Evolutionary conservation across 2,888 invertebrate species (phyloP), one percentile per base, ranked within the genome.

Genomic region (Plutella xylostella): DNA sequence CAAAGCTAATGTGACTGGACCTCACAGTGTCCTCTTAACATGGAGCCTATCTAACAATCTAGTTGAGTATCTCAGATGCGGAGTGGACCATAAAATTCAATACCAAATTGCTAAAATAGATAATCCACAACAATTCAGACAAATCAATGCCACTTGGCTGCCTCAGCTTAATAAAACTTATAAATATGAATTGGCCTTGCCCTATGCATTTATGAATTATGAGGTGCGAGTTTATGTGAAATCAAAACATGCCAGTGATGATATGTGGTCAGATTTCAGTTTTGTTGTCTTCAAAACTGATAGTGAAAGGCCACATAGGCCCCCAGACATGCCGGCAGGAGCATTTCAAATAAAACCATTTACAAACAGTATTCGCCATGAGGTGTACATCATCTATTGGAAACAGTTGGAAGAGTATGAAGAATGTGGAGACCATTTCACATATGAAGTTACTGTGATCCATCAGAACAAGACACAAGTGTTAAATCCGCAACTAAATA

Each of bases 321-420:
- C 94, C 25, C 94, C 94, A 0, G 85, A 85, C 42, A 88, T 90
- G 3, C 88, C 88, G 51, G 78, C 88, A 14, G 94, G 94, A 33
- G 90, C 91, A 58, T 94, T 93, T 34, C 11, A 14, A 18, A 89
- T 51, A 72, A 76, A n/a, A n/a, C n/a, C n/a, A n/a, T n/a, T n/a
- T n/a, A n/a, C n/a, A n/a, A n/a, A n/a, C n/a, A n/a, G n/a, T n/a
- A n/a, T n/a, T n/a, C n/a, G n/a, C n/a, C n/a, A n/a, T n/a, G 90
- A 51, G 85, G 88, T 44, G 78, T 93, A 34, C 88, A 88, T 63
- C 75, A n/a, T 94, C 18, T 94, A 93, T 66, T 95, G 94, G 94
- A 89, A 92, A 61, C 87, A 90, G 51, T 85, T 94, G 42, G 86
- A 88, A 17, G 84, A 85, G 37, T 86, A 86, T 61, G 85, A 89